Evolutionary conservation across 2,113 vertebrate species (phyloP).

Genomic region (Vireo altiloquus): DNA sequence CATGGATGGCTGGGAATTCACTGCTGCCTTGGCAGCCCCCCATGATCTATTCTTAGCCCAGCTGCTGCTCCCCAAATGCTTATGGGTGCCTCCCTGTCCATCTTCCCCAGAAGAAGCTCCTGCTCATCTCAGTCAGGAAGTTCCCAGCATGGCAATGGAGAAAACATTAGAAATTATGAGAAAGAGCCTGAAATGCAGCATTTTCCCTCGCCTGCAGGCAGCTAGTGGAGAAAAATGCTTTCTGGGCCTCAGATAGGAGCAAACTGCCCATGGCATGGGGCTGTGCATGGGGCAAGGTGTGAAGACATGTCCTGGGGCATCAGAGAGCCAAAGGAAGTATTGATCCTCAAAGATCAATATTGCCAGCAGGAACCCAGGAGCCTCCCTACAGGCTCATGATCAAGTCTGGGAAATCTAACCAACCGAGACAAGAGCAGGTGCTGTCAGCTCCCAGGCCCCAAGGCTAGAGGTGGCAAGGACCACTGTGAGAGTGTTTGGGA

Average conservation of each 20-base stretch:
- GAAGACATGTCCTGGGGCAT: fast-evolving
- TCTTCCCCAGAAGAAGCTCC: background rate
- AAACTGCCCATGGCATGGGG: background rate
- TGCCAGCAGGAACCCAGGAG: background rate
- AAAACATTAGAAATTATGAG: background rate
- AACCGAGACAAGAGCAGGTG: background rate
- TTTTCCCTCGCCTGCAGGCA: background rate
- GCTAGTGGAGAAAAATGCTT: background rate
- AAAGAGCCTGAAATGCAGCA: background rate
- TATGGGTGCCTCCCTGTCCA: background rate
- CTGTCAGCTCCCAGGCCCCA: background rate
- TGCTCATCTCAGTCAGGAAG: background rate
- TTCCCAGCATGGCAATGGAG: background rate
- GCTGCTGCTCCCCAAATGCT: background rate
- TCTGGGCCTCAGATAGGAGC: background rate
- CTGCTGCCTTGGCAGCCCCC: background rate
- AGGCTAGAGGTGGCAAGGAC: background rate
- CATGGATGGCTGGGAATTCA: background rate
- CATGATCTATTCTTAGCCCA: background rate
- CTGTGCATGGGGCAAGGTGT: background rate
- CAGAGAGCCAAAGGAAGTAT: background rate
- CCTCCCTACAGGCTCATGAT: background rate
- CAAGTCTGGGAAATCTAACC: background rate
- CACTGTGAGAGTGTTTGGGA: background rate
- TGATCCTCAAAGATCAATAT: background rate